Evolutionary conservation across 2,888 invertebrate species (phyloP).

Genomic region (Thymelicus lineola): DNA sequence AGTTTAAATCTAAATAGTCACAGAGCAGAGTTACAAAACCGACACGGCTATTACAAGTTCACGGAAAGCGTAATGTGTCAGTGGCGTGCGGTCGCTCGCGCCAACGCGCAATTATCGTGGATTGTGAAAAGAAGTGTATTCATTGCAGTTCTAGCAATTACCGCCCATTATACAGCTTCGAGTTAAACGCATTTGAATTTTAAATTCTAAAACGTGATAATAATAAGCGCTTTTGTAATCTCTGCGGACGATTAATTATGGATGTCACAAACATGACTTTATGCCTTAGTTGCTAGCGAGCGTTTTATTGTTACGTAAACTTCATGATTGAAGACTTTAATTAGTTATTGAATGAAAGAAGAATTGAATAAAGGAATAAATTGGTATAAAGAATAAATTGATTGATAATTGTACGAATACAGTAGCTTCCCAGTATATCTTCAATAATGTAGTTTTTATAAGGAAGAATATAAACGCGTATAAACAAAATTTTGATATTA

Average conservation of each 20-base stretch:
- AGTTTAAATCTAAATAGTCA: not conserved
- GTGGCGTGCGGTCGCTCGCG: conserved; percentile 14
- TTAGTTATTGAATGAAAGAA: too few species aligned
- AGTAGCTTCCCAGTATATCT: too few species aligned
- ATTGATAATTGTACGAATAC: too few species aligned
- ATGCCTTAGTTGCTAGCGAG: not conserved
- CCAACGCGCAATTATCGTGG: conserved; percentile 21
- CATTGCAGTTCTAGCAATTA: conserved; percentile 34
- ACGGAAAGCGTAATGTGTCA: conserved; percentile 19
- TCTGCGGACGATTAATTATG: not conserved
- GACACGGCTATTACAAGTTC: conserved; percentile 25
- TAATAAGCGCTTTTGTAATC: conserved; percentile 15
- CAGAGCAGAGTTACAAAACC: conserved; percentile 1
- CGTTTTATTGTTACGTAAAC: too few species aligned
- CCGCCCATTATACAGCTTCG: conserved; percentile 20
- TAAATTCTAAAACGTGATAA: conserved; percentile 7
- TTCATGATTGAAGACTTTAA: too few species aligned
- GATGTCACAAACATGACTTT: not conserved
- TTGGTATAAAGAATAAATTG: too few species aligned
- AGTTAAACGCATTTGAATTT: conserved; percentile 26
- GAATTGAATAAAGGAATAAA: too few species aligned
- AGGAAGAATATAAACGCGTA: too few species aligned
- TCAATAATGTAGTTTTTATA: too few species aligned
- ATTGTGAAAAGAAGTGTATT: conserved; percentile 29
- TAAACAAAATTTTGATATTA: too few species aligned